Conservation (phyloP, 2,113 vertebrate species). For the Lutjanus erythropterus region DNA sequence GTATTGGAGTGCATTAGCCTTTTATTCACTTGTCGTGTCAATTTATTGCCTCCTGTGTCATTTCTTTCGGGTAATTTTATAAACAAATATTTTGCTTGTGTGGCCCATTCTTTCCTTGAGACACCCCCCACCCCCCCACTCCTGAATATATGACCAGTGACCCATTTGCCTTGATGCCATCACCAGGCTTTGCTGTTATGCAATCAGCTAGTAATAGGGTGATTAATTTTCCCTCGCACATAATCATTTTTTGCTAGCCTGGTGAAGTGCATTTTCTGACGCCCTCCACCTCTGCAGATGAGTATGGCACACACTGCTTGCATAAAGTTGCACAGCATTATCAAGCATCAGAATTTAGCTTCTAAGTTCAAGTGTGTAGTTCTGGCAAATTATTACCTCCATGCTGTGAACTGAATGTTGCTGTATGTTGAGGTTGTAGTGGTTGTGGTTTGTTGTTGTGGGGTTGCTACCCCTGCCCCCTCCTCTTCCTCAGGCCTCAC, state of each 20-base stretch:
- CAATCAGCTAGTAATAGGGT: conserved; percentile 22
- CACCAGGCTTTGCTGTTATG: conserved; percentile 40
- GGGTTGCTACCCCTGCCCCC: neutral
- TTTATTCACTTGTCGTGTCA: conserved; percentile 99
- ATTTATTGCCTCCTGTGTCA: conserved; percentile 99
- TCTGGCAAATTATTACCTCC: conserved; percentile 15
- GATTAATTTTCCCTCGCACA: neutral
- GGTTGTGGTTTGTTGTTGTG: conserved; percentile 42
- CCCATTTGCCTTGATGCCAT: conserved; percentile 30
- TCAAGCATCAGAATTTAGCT: conserved; percentile 10
- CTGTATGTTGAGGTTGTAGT: conserved; percentile 30
- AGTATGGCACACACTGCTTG: conserved; percentile 15
- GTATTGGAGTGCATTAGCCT: conserved; percentile 99
- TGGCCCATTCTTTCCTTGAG: conserved; percentile 66
- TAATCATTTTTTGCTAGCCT: conserved; percentile 7
- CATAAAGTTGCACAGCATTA: neutral
- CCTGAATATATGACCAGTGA: conserved; percentile 37
- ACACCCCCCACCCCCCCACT: conserved; percentile 16
- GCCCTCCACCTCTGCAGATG: neutral
- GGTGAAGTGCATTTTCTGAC: neutral
- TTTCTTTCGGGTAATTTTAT: conserved; percentile 95
- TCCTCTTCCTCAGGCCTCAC: neutral
- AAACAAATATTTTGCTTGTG: conserved; percentile 79
- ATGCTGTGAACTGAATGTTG: conserved; percentile 4
- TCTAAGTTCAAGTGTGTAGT: conserved; percentile 20